Conservation (phyloP, 2,113 vertebrate genomes). For the Panthera tigris region DNA sequence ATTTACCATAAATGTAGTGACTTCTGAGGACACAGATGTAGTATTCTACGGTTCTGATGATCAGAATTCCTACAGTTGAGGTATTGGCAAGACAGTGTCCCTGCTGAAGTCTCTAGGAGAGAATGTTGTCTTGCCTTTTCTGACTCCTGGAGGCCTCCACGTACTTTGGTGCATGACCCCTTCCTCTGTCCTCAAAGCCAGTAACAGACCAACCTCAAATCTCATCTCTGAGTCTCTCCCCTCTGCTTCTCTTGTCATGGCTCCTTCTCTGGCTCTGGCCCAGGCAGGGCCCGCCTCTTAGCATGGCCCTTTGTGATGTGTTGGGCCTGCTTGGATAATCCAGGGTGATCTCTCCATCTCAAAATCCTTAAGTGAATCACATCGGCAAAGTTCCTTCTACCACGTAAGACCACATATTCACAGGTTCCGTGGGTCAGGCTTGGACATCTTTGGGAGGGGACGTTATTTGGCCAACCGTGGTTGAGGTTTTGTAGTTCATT, state of each 20-base stretch:
- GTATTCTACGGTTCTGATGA: not conserved
- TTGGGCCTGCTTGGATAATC: not conserved
- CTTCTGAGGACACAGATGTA: not conserved
- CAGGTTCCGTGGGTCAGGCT: not conserved
- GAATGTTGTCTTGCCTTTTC: not conserved
- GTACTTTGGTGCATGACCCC: not conserved
- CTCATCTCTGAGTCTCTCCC: not conserved
- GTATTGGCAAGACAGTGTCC: rapidly evolving
- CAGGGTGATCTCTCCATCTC: not conserved
- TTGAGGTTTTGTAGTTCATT: not conserved
- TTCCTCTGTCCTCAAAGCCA: not conserved
- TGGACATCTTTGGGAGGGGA: not conserved
- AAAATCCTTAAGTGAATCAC: not conserved
- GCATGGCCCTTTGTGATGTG: not conserved
- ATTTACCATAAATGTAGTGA: not conserved
- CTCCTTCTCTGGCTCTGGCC: not conserved
- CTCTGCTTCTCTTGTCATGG: not conserved
- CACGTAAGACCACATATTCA: not conserved
- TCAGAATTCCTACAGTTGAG: not conserved
- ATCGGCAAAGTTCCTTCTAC: not conserved
- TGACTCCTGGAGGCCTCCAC: not conserved
- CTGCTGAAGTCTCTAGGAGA: not conserved
- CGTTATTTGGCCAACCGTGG: not conserved
- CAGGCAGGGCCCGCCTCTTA: not conserved
- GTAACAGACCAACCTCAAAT: not conserved